Base-by-base conservation (phyloP, 2,797 vertebrate species). In the Loriculus beryllinus region DNA sequence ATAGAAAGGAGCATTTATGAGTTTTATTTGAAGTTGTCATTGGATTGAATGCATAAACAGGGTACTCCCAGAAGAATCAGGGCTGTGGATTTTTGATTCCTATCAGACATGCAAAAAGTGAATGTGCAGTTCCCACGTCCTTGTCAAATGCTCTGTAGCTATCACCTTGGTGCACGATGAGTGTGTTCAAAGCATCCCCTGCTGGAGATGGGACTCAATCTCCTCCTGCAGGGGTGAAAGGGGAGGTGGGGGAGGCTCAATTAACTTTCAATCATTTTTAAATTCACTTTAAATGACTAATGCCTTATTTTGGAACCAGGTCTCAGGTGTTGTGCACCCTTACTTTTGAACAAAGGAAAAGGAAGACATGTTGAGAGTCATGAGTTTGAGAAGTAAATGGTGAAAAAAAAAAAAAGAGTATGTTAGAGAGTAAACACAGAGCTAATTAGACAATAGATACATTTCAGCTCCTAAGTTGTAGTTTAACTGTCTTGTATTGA, bases 111-210 rank as follows among this genome's bases (percentile, higher is more conserved):
- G 71, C 15, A 63, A 82, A 74, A 51, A 74, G 3, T 67, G 9
- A 70, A 43, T 9, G 8, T 40, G 33, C 7, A 2, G 2, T 4
- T 88, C 15, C 26, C 4, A 4, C 0, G 1, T 31, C 17, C 43
- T 40, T 15, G 26, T 19, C 42, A 54, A 89, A 72, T 33, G 26
- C 3, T 67, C 35, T 68, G 11, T 47, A 63, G 14, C 16, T 79
- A 51, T 57, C 22, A 22, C 11, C 13, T 78, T 76, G 10, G 14
- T 29, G 12, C 40, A 54, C 21, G 52, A 49, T 7, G 22, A 68
- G 9, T 15, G 33, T 52, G 25, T 29, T 48, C n/a, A 82, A 68
- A n/a, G 12, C 33, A 14, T 14, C 25, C 37, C 54, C 13, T 69
- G 26, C 9, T 35, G 33, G 22, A 35, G n/a, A 35, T 57, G 22